Base-by-base conservation (phyloP, 2,888 invertebrate species). In the Strigamia crassipes region DNA sequence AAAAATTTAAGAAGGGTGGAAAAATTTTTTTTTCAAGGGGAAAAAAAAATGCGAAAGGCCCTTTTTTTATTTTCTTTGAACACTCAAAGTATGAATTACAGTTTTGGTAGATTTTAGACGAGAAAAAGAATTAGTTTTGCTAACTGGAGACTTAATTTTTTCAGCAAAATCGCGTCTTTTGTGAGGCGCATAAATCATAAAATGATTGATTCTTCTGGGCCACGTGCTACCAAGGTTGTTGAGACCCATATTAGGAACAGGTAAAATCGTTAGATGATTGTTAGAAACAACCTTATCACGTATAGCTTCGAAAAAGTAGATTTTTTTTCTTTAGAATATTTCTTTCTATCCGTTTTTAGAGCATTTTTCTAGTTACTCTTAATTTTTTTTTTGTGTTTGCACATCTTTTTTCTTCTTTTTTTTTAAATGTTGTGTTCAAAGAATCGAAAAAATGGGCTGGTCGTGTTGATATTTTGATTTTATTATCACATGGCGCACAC, bases 391-490 rank as follows among this genome's bases (percentile, higher is more conserved):
- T 23, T 77, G 1, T 77, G 21, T 27, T 34, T 38, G 21, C 10
- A 27, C 13, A 34, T 77, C 23, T 8, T 23, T 77, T 77, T 77
- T n/a, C 23, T 77, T 15, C 23, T 27, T 77, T 31, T 77, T 18
- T 77, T 38, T 77, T 77, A 18, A 73, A 31, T 15, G 15, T 77
- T 27, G 34, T 77, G 31, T 77, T 77, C 38, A 77, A 38, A 77
- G 31, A 38, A 31, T 9, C 38, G 61, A 21, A 77, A 31, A 77
- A 34, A 77, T 21, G 77, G 31, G 38, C 34, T 23, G 34, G 31
- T 31, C 31, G 34, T 34, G 77, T 77, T 77, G 77, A 34, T 77
- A 15, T 77, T 77, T 77, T 34, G 38, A 77, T 77, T 77, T 77
- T 23, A 18, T 56, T 56, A 56, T 56, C 56, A 56, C 56, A 18